A percentile compares a stretch with the other conserved stretches of the same genome.
Conservation (phyloP, 2,797 vertebrate genomes). For the Poecilia gillii region DNA sequence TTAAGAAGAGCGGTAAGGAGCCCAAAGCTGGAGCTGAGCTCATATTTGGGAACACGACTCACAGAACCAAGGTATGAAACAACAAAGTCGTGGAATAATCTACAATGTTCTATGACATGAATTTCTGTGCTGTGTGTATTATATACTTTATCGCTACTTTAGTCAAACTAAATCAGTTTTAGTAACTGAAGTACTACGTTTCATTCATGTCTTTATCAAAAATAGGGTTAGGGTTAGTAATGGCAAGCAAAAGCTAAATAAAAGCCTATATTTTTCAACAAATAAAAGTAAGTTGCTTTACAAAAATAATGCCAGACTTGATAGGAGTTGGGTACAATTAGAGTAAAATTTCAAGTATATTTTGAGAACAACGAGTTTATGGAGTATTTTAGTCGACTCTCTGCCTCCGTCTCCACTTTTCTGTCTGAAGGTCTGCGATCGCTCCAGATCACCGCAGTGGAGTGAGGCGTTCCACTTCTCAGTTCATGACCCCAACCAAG, state of each 20-base stretch:
- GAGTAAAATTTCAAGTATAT: no score
- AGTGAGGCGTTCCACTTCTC: conserved; percentile 86
- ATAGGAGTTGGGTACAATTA: neutral
- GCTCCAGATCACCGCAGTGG: conserved; percentile 86
- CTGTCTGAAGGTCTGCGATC: conserved; percentile 79
- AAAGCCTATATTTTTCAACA: no score
- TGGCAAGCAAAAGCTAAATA: neutral
- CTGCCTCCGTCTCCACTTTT: neutral
- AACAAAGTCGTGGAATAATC: neutral
- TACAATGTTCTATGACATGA: neutral
- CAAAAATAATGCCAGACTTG: neutral
- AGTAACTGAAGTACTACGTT: neutral
- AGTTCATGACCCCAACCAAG: conserved; percentile 80
- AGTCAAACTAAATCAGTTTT: neutral
- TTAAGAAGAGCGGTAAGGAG: conserved; percentile 87
- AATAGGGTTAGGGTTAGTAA: neutral
- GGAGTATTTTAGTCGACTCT: neutral
- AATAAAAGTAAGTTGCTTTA: neutral
- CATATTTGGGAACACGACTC: conserved; percentile 74
- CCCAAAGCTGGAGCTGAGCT: conserved; percentile 84
- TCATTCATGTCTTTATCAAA: neutral
- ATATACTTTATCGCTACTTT: neutral
- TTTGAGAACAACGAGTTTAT: neutral
- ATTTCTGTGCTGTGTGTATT: neutral
- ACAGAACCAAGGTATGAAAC: conserved; percentile 85